These are phyloP conservation scores for Alaudala cheleensis DNA, from an alignment of 2,113 vertebrate genomes.

Conservation along the genomic window DNA sequence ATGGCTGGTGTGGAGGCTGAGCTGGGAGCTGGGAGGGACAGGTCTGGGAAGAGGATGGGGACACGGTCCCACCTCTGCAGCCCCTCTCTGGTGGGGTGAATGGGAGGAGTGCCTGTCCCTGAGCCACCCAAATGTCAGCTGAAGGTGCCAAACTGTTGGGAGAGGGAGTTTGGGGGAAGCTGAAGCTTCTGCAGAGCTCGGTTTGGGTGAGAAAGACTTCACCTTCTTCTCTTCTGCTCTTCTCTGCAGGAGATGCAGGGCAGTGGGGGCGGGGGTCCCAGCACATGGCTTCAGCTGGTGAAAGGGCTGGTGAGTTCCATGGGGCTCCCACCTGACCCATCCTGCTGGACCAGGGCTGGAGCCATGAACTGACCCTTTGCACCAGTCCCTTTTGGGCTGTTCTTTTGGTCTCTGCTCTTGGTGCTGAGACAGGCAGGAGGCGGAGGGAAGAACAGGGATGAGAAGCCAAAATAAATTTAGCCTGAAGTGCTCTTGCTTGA, in stretches of 20 bases:
- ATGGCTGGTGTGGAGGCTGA: neutral
- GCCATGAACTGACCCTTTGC: neutral
- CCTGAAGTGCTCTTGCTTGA: neutral
- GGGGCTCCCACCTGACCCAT: neutral
- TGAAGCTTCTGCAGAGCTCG: neutral
- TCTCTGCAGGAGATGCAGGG: neutral
- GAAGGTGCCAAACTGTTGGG: neutral
- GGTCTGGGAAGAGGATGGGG: neutral
- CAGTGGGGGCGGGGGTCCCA: neutral
- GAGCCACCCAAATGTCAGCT: neutral
- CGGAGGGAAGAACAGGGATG: neutral
- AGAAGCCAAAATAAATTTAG: neutral
- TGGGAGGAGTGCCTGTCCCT: neutral
- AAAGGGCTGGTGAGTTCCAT: neutral
- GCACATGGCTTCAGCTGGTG: neutral
- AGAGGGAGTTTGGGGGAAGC: neutral
- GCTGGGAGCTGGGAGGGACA: neutral
- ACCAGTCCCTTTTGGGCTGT: accelerated
- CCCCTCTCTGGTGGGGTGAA: accelerated
- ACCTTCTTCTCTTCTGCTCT: neutral
- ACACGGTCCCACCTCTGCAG: neutral
- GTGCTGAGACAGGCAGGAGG: accelerated
- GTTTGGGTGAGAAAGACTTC: accelerated
- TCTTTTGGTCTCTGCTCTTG: neutral
- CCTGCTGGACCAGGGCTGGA: neutral